phyloP scores from a whole-genome alignment of 2,888 invertebrate genomes.

The Zootermopsis nevadensis region DNA sequence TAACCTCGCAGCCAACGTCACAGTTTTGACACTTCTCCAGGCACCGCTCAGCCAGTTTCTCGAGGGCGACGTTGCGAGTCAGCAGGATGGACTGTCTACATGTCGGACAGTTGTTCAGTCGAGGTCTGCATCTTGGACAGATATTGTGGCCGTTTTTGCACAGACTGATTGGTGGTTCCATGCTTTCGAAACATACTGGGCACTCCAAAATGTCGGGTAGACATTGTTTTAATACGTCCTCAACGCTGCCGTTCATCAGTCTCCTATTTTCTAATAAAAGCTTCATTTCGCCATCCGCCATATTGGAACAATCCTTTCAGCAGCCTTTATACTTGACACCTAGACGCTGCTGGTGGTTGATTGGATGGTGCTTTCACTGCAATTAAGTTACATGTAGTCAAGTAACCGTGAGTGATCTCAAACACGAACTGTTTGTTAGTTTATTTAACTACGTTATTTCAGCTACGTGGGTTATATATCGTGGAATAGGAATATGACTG shows the following conservation, averaged over 20 bases:
- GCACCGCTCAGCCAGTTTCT: neutral
- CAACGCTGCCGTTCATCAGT: neutral
- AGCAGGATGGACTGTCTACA: neutral
- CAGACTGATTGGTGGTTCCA: neutral
- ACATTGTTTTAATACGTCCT: neutral
- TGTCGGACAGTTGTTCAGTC: neutral
- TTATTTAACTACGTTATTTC: too few relatives aligned
- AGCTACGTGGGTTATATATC: too few relatives aligned
- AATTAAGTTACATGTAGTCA: too few relatives aligned
- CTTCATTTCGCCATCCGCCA: neutral
- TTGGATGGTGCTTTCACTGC: too few relatives aligned
- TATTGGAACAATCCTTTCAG: neutral
- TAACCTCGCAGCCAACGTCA: neutral
- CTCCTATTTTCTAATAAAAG: neutral
- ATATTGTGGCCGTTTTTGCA: slow-evolving; percentile 2
- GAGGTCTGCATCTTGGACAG: neutral
- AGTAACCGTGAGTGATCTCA: too few relatives aligned
- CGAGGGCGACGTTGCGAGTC: neutral
- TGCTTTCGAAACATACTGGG: neutral
- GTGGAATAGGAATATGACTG: too few relatives aligned
- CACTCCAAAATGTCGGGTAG: neutral
- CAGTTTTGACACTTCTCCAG: neutral
- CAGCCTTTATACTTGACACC: too few relatives aligned
- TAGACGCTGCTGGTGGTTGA: too few relatives aligned
- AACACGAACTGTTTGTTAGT: too few relatives aligned